phyloP scores from a whole-genome alignment of 2,113 vertebrate species.

The Oryctolagus cuniculus region mOryCun1.1 NC_091436.1:88086501-88087000 shows the following conservation, averaged over 20 bases:
- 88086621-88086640: background rate
- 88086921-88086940: conserved; percentile 60
- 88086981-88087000: conserved; percentile 27
- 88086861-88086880: conserved; percentile 83
- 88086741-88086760: conserved; percentile 80
- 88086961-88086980: conserved; percentile 75
- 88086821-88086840: conserved; percentile 83
- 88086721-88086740: conserved; percentile 74
- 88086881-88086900: conserved; percentile 81
- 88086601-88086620: conserved; percentile 44
- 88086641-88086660: conserved; percentile 5
- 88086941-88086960: conserved; percentile 76
- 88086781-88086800: conserved; percentile 73
- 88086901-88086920: no score
- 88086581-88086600: background rate
- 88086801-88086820: conserved; percentile 71
- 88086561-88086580: background rate
- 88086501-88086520: background rate
- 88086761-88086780: conserved; percentile 79
- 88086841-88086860: conserved; percentile 81
- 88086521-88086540: background rate
- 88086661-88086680: background rate
- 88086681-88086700: background rate
- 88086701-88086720: conserved; percentile 61
- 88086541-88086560: background rate